Evolutionary conservation across 2,797 vertebrate species (phyloP).

Genomic region (Moxostoma hubbsi): DNA sequence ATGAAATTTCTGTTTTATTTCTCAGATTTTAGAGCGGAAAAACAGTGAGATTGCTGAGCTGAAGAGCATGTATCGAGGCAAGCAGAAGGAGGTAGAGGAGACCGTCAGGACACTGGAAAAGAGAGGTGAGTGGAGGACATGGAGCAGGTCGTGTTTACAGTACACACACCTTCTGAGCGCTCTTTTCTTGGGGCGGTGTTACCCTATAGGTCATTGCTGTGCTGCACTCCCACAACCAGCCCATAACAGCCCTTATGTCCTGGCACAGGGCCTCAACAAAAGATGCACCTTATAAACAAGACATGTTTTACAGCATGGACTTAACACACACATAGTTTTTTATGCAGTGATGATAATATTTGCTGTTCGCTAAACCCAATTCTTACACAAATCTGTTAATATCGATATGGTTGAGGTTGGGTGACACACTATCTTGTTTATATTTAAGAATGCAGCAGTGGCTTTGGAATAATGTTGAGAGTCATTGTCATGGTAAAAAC

Average conservation of each 20-base stretch:
- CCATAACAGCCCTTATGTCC: neutral
- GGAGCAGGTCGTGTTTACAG: constrained; percentile 66
- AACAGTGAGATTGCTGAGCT: constrained; percentile 90
- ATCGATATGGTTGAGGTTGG: too few species aligned
- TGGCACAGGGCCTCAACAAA: neutral
- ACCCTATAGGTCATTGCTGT: neutral
- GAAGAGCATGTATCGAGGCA: constrained; percentile 82
- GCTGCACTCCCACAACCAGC: neutral
- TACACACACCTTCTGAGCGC: constrained; percentile 62
- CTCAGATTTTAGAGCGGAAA: constrained; percentile 92
- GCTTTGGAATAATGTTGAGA: too few species aligned
- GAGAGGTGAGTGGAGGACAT: constrained; percentile 83
- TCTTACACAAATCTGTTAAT: too few species aligned
- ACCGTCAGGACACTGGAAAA: constrained; percentile 86
- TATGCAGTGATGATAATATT: too few species aligned
- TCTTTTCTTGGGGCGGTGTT: constrained; percentile 35
- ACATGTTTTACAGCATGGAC: neutral
- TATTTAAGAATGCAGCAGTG: too few species aligned
- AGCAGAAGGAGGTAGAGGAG: constrained; percentile 88
- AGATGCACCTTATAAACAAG: neutral
- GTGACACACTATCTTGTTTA: too few species aligned
- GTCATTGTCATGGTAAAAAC: too few species aligned
- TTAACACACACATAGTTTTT: neutral
- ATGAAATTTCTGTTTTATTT: constrained; percentile 2
- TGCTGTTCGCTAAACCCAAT: too few species aligned